phyloP scores from a whole-genome alignment of 2,888 invertebrate species.

The Thera britannica region DNA sequence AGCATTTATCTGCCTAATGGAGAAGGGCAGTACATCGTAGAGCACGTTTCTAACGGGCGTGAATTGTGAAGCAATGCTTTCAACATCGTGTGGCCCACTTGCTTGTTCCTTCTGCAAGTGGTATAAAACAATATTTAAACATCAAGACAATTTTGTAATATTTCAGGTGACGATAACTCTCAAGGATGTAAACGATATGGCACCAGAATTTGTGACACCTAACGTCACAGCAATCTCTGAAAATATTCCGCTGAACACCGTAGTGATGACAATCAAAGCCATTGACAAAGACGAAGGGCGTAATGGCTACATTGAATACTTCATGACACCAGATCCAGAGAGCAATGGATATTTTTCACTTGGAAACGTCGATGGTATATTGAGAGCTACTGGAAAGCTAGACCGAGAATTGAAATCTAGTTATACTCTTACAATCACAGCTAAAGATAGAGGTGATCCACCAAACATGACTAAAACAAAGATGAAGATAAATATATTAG shows the following conservation, averaged over 20 bases:
- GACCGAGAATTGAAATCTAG: conserved; percentile 92
- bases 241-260: conserved; percentile 93
- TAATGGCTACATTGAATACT: conserved; percentile 96
- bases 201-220: conserved; percentile 93
- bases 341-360: conserved; percentile 90
- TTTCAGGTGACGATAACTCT: conserved; percentile 93
- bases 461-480: conserved; percentile 88
- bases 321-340: conserved; percentile 87
- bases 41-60: no score
- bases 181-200: conserved; percentile 96
- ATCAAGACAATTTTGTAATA: conserved; percentile 33
- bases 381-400: conserved; percentile 93
- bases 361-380: conserved; percentile 93
- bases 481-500: conserved; percentile 90
- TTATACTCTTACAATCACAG: conserved; percentile 91
- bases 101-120: no score
- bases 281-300: conserved; percentile 95
- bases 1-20: no score
- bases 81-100: no score
- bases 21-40: no score
- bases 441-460: conserved; percentile 94
- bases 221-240: conserved; percentile 92
- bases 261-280: conserved; percentile 95
- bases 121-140: no score
- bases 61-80: no score